Conservation (phyloP, 2,888 invertebrate species). For the Conomelus anceps region DNA sequence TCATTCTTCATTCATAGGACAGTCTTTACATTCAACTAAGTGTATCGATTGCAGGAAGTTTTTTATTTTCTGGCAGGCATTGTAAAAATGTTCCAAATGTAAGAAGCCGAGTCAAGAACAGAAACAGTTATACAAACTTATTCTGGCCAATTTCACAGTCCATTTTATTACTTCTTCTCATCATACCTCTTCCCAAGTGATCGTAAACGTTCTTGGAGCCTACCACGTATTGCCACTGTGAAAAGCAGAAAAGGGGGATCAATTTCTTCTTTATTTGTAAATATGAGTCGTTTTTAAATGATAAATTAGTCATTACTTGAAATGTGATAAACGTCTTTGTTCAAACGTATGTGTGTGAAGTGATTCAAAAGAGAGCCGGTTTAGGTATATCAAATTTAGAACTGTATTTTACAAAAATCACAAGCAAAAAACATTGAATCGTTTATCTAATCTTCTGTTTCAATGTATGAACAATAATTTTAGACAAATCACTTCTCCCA, state of each 20-base stretch:
- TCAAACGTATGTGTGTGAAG: too few species aligned
- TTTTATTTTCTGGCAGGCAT: not conserved
- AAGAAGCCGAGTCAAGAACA: not conserved
- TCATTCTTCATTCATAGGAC: not conserved
- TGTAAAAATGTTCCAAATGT: not conserved
- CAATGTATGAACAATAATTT: too few species aligned
- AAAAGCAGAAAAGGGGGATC: not conserved
- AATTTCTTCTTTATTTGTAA: too few species aligned
- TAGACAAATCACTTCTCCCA: too few species aligned
- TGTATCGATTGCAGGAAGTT: not conserved
- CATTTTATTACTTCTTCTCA: not conserved
- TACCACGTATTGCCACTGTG: not conserved
- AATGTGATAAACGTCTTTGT: too few species aligned
- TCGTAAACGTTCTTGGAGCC: not conserved
- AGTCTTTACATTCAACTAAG: not conserved
- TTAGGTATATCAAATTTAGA: too few species aligned
- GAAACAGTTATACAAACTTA: not conserved
- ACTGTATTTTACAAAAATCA: too few species aligned
- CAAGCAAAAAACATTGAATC: too few species aligned
- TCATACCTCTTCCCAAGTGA: not conserved
- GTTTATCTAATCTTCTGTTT: too few species aligned
- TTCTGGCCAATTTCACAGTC: not conserved
- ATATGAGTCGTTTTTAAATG: too few species aligned
- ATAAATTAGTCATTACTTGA: too few species aligned
- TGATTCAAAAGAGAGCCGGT: too few species aligned